These are phyloP conservation scores for Dolomedes plantarius DNA, from an alignment of 2,888 invertebrate genomes.

Conservation along the genomic window DNA sequence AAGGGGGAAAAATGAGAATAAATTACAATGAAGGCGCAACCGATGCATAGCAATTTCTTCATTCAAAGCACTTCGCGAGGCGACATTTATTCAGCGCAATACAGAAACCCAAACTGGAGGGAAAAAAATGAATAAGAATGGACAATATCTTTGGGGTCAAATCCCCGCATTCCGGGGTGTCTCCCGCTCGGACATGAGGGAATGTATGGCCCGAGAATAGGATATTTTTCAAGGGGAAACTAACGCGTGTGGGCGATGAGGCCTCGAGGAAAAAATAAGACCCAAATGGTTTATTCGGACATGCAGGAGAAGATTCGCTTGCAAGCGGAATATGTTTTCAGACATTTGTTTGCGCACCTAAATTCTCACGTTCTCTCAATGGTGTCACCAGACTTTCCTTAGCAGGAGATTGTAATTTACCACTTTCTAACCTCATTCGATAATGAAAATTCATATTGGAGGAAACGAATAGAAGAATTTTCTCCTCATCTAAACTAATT, in stretches of 20 bases:
- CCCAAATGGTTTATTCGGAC: too few relatives aligned
- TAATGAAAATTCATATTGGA: too few relatives aligned
- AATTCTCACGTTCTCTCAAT: too few relatives aligned
- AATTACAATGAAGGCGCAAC: conserved; percentile 47
- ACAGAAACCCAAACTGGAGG: neutral
- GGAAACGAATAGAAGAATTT: too few relatives aligned
- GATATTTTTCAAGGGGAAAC: conserved; percentile 62
- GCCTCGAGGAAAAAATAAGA: too few relatives aligned
- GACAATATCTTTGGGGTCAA: conserved; percentile 46
- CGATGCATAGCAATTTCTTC: conserved; percentile 63
- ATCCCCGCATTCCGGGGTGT: conserved; percentile 23
- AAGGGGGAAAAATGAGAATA: conserved; percentile 23
- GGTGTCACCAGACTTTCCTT: too few relatives aligned
- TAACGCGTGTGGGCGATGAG: too few relatives aligned
- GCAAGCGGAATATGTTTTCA: too few relatives aligned
- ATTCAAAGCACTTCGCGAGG: conserved; percentile 40
- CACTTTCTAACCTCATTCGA: neutral
- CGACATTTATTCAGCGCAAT: conserved; percentile 3
- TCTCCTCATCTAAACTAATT: too few relatives aligned
- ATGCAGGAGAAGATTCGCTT: too few relatives aligned
- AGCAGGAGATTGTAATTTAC: too few relatives aligned
- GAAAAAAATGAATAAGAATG: neutral
- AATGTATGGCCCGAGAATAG: conserved; percentile 30
- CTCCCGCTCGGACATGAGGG: conserved; percentile 45
- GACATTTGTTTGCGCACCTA: too few relatives aligned